Evolutionary conservation across 2,888 invertebrate genomes (phyloP).

Genomic region (Mayetiola destructor): DNA sequence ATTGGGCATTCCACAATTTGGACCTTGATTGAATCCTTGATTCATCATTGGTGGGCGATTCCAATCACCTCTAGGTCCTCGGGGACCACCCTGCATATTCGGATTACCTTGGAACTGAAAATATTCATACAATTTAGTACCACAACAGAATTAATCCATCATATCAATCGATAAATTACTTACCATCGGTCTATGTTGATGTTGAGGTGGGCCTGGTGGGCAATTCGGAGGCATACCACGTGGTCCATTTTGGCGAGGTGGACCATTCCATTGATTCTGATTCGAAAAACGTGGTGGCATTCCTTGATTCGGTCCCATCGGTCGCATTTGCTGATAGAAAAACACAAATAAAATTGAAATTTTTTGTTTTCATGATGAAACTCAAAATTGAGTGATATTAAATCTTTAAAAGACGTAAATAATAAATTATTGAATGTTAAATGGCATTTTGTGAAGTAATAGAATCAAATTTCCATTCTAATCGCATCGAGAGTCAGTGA

Average conservation of each 20-base stretch:
- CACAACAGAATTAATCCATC: not conserved
- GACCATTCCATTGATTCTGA: slow-evolving; percentile 37
- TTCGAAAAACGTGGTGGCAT: slow-evolving; percentile 37
- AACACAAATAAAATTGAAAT: slow-evolving; percentile 17
- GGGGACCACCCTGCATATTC: slow-evolving; percentile 30
- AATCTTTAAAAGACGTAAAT: too few species aligned
- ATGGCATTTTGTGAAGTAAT: too few species aligned
- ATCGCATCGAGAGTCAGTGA: too few species aligned
- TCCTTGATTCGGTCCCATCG: slow-evolving; percentile 41
- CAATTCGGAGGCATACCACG: slow-evolving; percentile 37
- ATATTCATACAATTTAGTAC: not conserved
- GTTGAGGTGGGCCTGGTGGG: slow-evolving; percentile 40
- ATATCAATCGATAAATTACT: not conserved
- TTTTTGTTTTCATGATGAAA: too few species aligned
- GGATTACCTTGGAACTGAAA: not conserved
- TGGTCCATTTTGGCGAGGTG: slow-evolving; percentile 38
- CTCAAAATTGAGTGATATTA: not conserved
- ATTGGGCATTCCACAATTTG: not conserved
- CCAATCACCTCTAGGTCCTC: slow-evolving; percentile 55
- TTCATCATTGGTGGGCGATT: slow-evolving; percentile 54
- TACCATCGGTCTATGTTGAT: slow-evolving; percentile 37
- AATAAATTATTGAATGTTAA: too few species aligned
- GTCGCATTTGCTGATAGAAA: slow-evolving; percentile 40
- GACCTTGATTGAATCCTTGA: slow-evolving; percentile 44
- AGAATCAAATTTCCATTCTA: too few species aligned